phyloP scores from a whole-genome alignment of 2,113 vertebrate species.

The Cavia aperea region DNA sequence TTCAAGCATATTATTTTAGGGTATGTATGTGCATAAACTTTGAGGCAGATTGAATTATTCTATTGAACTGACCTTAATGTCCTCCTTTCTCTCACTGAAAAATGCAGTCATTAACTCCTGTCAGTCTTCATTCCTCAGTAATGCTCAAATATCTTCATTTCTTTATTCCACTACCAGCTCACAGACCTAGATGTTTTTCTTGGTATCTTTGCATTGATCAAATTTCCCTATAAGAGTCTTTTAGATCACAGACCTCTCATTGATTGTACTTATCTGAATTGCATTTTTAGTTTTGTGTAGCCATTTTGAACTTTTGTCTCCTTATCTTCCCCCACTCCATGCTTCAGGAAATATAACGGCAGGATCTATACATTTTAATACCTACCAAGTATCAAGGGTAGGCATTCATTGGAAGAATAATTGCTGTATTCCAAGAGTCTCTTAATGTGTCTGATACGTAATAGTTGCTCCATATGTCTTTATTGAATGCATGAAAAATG shows the following conservation, averaged over 20 bases:
- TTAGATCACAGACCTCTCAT: neutral
- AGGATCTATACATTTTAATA: neutral
- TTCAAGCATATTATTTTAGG: constrained; percentile 19
- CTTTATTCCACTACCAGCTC: neutral
- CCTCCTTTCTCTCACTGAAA: neutral
- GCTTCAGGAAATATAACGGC: neutral
- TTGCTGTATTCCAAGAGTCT: neutral
- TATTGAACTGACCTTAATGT: neutral
- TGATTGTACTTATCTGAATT: neutral
- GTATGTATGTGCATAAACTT: neutral
- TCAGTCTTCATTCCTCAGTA: neutral
- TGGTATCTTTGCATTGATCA: neutral
- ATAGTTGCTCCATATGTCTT: neutral
- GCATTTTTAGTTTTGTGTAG: neutral
- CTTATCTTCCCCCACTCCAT: neutral
- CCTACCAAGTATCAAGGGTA: neutral
- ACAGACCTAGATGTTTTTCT: neutral
- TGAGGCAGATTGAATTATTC: neutral
- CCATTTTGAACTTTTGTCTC: neutral
- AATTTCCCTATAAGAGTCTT: neutral
- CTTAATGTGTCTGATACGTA: neutral
- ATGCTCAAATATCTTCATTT: neutral
- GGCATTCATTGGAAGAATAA: neutral
- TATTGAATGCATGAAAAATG: neutral
- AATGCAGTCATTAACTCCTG: neutral